phyloP scores from a whole-genome alignment of 2,113 vertebrate species.

The Struthio camelus region DNA sequence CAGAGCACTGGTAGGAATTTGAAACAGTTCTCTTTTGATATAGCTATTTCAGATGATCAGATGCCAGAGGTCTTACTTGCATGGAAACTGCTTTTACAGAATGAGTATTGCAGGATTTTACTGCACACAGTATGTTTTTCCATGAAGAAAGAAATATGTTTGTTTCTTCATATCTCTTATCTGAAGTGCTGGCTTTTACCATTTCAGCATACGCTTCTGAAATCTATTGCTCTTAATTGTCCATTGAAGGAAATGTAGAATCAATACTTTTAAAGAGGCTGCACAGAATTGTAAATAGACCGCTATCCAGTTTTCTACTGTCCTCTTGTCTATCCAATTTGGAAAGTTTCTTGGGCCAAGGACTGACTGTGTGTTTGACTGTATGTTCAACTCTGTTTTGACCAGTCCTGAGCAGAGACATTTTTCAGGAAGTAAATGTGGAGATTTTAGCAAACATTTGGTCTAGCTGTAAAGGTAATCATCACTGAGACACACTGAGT shows the following conservation, averaged over 20 bases:
- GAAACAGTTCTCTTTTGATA: background rate
- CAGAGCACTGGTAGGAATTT: background rate
- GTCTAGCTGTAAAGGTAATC: background rate
- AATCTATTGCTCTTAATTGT: background rate
- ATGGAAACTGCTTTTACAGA: background rate
- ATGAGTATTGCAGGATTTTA: background rate
- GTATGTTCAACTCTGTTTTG: background rate
- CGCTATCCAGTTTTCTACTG: background rate
- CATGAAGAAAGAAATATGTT: background rate
- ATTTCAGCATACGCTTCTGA: background rate
- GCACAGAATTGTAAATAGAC: background rate
- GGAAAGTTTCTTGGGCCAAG: background rate
- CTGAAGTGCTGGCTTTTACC: background rate
- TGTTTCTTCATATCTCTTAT: background rate
- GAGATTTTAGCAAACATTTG: background rate
- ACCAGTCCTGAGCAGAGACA: background rate
- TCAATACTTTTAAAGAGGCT: background rate
- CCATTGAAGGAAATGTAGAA: background rate
- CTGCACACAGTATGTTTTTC: background rate
- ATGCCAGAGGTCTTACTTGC: background rate
- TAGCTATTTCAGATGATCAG: background rate
- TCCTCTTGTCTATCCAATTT: background rate
- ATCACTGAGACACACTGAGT: background rate
- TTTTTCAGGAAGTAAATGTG: background rate
- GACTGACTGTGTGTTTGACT: background rate